These are phyloP conservation scores for Echinops telfairi DNA, from an alignment of 2,113 vertebrate genomes.

Conservation along the genomic window DNA sequence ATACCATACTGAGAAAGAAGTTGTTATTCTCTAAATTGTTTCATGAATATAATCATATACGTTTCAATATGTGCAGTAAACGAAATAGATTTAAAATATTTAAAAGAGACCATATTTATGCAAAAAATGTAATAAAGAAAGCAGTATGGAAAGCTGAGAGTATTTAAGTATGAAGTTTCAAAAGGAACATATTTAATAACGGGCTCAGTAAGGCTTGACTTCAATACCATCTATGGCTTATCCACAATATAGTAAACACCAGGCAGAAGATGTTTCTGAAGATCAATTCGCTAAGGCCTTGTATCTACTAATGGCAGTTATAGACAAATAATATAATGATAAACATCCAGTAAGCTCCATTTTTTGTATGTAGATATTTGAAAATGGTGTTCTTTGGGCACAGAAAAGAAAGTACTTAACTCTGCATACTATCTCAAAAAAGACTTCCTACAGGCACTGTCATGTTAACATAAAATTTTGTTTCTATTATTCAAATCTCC, in stretches of 20 bases:
- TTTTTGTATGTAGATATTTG: constrained; percentile 72
- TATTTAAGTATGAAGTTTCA: constrained; percentile 37
- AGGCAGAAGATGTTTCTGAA: constrained; percentile 32
- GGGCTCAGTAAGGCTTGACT: constrained; percentile 10
- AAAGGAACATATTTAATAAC: constrained; percentile 41
- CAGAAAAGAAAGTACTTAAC: constrained; percentile 69
- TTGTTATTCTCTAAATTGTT: constrained; percentile 61
- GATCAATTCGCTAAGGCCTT: constrained; percentile 46
- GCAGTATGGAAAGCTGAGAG: not conserved
- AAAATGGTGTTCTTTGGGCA: constrained; percentile 51
- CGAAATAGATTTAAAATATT: constrained; percentile 47
- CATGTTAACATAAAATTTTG: constrained; percentile 65
- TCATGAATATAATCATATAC: constrained; percentile 55
- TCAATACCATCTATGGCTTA: constrained; percentile 62
- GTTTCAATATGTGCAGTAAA: constrained; percentile 44
- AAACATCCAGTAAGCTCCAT: constrained; percentile 58
- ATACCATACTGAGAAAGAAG: constrained; percentile 68
- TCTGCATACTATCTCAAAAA: constrained; percentile 65
- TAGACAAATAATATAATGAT: constrained; percentile 69
- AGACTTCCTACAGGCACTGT: constrained; percentile 60
- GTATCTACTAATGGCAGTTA: constrained; percentile 54
- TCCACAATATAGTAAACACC: constrained; percentile 10
- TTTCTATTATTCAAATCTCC: constrained; percentile 62
- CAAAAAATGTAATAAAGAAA: constrained; percentile 39
- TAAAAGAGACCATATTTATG: constrained; percentile 32